Evolutionary conservation across 2,888 invertebrate genomes (phyloP).

Genomic region (Prenolepis imparis): DNA sequence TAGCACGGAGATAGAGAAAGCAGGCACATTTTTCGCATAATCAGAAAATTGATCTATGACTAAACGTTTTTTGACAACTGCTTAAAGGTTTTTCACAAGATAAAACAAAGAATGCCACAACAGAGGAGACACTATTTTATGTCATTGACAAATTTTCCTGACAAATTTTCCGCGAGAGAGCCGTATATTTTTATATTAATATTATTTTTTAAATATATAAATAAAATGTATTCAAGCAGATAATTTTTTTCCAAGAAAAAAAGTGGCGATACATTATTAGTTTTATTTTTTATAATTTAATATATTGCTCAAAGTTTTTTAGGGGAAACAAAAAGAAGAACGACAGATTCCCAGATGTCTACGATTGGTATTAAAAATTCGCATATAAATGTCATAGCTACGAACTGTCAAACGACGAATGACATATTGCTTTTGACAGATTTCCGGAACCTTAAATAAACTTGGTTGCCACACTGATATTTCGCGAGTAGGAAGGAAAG

Average conservation of each 20-base stretch:
- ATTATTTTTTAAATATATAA: not conserved
- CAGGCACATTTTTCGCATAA: not conserved
- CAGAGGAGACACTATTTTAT: not conserved
- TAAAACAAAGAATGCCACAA: conserved; percentile 15
- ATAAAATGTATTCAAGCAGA: not conserved
- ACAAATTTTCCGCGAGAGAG: not conserved
- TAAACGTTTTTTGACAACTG: not conserved
- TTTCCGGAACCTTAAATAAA: not conserved
- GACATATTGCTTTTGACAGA: not conserved
- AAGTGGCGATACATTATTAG: not conserved
- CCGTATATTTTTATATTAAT: not conserved
- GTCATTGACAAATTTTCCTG: not conserved
- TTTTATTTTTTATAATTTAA: not conserved
- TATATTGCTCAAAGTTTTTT: not conserved
- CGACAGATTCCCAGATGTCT: not conserved
- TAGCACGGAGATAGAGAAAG: conserved; percentile 13
- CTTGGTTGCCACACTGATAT: not conserved
- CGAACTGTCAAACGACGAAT: not conserved
- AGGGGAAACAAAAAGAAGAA: not conserved
- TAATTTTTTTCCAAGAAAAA: not conserved
- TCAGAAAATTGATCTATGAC: not conserved
- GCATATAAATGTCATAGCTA: conserved; percentile 4
- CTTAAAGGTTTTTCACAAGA: not conserved
- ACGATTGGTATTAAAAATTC: not conserved
- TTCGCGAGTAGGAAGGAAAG: conserved; percentile 27